These are phyloP conservation scores for Caenorhabditis auriculariae DNA, from an alignment of 2,888 invertebrate species.

Conservation along the genomic window DNA sequence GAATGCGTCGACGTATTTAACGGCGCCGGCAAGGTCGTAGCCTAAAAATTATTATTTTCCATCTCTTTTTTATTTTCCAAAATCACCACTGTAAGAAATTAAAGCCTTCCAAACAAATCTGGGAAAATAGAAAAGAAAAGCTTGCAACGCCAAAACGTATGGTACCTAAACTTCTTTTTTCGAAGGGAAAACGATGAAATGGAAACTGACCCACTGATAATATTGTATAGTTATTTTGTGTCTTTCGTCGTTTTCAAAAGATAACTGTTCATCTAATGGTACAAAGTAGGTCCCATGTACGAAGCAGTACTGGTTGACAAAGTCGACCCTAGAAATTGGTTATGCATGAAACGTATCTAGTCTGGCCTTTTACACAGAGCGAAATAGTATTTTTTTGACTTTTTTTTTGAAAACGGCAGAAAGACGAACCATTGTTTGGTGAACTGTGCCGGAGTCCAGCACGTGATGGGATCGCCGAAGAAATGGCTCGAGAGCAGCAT, in stretches of 20 bases:
- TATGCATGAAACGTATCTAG: background rate
- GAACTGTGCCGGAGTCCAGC: slow-evolving; percentile 62
- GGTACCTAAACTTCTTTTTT: slow-evolving; percentile 60
- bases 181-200: background rate
- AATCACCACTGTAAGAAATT: slow-evolving; percentile 51
- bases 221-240: slow-evolving; percentile 52
- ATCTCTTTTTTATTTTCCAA: background rate
- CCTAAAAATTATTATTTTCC: no score
- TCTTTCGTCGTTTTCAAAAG: slow-evolving; percentile 48
- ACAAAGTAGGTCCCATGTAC: slow-evolving; percentile 63
- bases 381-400: background rate
- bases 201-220: slow-evolving; percentile 58
- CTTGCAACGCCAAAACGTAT: slow-evolving; percentile 60
- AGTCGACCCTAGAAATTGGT: slow-evolving; percentile 31
- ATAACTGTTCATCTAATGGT: slow-evolving; percentile 47
- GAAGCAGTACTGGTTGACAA: slow-evolving; percentile 62
- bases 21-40: slow-evolving; percentile 47
- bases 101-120: slow-evolving; percentile 59
- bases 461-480: slow-evolving; percentile 60
- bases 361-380: background rate
- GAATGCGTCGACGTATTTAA: slow-evolving; percentile 52
- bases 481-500: slow-evolving; percentile 56
- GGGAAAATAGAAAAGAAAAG: slow-evolving; percentile 60
- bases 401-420: background rate
- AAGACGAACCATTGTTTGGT: slow-evolving; percentile 47